Conservation (phyloP, 2,113 vertebrate genomes). For the Phylloscopus trochiloides region DNA sequence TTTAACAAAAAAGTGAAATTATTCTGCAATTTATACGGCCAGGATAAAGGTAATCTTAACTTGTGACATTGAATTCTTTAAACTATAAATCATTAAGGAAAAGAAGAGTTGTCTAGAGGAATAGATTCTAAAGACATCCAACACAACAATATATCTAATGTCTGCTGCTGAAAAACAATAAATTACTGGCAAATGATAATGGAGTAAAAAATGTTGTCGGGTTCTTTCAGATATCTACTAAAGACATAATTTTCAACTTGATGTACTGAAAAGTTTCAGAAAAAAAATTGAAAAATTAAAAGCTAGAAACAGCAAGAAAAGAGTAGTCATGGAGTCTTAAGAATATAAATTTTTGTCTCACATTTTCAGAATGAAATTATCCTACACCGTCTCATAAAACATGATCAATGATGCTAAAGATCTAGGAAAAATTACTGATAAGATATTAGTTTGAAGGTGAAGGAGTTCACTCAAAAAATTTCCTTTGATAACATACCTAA, state of each 20-base stretch:
- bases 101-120: background rate
- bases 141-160: background rate
- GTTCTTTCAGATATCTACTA: background rate
- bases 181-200: background rate
- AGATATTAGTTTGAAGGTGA: background rate
- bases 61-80: background rate
- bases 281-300: background rate
- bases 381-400: background rate
- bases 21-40: background rate
- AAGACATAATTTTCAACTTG: background rate
- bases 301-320: background rate
- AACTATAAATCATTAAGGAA: background rate
- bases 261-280: background rate
- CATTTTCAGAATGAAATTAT: background rate
- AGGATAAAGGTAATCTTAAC: background rate
- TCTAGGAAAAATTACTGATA: background rate
- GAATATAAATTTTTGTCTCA: background rate
- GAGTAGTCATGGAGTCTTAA: background rate
- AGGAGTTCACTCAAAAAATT: background rate
- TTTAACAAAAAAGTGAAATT: background rate
- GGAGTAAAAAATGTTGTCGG: background rate
- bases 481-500: background rate
- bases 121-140: background rate
- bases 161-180: background rate
- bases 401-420: background rate